A percentile compares a stretch with the other conserved stretches of the same genome.
These are phyloP conservation scores for Chunga burmeisteri DNA, from an alignment of 2,113 vertebrate species.

Conservation along the genomic window DNA sequence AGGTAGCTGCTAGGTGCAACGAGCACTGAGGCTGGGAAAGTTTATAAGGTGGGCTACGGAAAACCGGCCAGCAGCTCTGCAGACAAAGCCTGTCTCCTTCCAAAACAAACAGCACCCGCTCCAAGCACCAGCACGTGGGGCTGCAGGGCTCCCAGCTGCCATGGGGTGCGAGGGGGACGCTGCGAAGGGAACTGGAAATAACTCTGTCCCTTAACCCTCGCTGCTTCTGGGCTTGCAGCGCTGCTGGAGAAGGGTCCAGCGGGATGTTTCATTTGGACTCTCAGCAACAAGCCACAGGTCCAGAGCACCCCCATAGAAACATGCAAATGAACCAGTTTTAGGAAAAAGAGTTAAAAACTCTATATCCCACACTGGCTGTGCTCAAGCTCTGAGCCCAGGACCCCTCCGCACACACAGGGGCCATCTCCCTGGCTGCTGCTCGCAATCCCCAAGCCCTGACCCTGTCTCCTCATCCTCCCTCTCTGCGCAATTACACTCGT, in stretches of 20 bases:
- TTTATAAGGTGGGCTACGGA: background rate
- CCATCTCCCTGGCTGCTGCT: background rate
- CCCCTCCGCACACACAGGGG: background rate
- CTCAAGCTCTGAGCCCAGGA: background rate
- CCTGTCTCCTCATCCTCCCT: background rate
- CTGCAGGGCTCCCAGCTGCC: background rate
- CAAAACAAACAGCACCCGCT: background rate
- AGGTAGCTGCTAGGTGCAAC: background rate
- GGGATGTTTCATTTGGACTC: too few species aligned
- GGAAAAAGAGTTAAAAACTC: fast-evolving
- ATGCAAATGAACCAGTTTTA: background rate
- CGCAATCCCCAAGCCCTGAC: fast-evolving
- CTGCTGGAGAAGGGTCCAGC: background rate
- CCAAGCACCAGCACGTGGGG: background rate
- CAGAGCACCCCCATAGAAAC: background rate
- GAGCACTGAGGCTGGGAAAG: background rate
- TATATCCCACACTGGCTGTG: fast-evolving
- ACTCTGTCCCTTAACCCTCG: background rate
- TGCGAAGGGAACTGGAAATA: background rate
- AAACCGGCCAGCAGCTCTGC: background rate
- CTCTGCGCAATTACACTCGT: fast-evolving
- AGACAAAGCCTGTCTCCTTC: background rate
- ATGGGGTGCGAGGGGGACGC: background rate
- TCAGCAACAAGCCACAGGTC: background rate
- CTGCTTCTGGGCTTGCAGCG: background rate